phyloP scores from a whole-genome alignment of 2,888 invertebrate genomes.

The Bursaphelenchus okinawaensis region DNA sequence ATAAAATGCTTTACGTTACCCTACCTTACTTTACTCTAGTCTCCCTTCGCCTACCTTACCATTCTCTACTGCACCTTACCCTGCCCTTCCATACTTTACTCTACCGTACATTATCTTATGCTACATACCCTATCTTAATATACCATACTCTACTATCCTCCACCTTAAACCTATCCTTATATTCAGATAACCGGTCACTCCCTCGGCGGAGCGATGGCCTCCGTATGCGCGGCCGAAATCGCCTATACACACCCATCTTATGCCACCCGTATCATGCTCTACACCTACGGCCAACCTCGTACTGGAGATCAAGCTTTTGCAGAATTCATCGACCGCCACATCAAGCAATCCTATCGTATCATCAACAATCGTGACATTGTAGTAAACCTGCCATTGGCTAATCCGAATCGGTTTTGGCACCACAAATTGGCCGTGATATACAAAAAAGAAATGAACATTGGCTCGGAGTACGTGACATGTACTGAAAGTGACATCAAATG shows the following conservation, averaged over 20 bases:
- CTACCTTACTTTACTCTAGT: too few relatives aligned
- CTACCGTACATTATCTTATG: too few relatives aligned
- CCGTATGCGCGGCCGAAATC: constrained; percentile 39
- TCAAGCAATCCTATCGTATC: constrained; percentile 33
- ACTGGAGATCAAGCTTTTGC: constrained; percentile 39
- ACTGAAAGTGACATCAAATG: constrained; percentile 39
- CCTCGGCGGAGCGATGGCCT: constrained; percentile 43
- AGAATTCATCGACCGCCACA: constrained; percentile 31
- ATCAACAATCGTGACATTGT: constrained; percentile 40
- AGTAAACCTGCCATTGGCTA: constrained; percentile 38
- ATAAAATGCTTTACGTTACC: too few relatives aligned
- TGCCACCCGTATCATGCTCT: constrained; percentile 27
- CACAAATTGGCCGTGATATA: constrained; percentile 35
- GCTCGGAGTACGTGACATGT: constrained; percentile 22
- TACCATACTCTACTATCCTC: too few relatives aligned
- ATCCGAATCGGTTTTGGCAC: constrained; percentile 36
- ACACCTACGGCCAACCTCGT: constrained; percentile 45
- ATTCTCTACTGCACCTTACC: too few relatives aligned
- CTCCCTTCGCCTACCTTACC: too few relatives aligned
- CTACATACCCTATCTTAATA: too few relatives aligned
- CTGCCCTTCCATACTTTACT: too few relatives aligned
- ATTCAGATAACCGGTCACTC: constrained; percentile 28
- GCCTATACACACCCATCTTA: constrained; percentile 22
- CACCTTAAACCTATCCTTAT: too few relatives aligned
- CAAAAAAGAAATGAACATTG: constrained; percentile 37